Conservation (phyloP, 2,113 vertebrate genomes). For the Amblyopsis rosae region DNA sequence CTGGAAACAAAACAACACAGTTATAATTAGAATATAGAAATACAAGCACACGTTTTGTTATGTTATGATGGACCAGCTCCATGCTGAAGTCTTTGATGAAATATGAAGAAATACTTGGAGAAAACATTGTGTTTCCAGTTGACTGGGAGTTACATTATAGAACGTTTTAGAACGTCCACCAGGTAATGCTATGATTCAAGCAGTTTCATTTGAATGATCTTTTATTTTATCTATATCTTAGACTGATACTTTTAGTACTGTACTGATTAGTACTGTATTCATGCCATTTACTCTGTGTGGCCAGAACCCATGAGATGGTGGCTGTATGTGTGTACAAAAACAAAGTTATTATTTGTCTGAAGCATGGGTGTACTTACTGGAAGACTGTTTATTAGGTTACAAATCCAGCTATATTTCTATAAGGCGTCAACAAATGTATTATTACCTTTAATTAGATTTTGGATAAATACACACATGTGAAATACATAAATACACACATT, state of each 20-base stretch:
- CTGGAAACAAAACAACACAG: slow-evolving; percentile 71
- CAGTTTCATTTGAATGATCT: too few relatives aligned
- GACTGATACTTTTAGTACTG: too few relatives aligned
- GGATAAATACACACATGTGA: not conserved
- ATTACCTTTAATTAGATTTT: not conserved
- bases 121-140: not conserved
- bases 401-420: too few relatives aligned
- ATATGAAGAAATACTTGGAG: not conserved
- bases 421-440: not conserved
- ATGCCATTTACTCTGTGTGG: too few relatives aligned
- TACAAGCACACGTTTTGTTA: slow-evolving; percentile 66
- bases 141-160: not conserved
- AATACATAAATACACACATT: too few relatives aligned
- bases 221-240: too few relatives aligned
- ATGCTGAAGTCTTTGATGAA: slow-evolving; percentile 36
- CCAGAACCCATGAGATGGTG: too few relatives aligned
- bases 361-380: too few relatives aligned
- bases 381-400: not conserved
- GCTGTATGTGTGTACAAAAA: too few relatives aligned
- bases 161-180: not conserved
- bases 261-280: too few relatives aligned
- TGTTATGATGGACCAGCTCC: slow-evolving; percentile 55
- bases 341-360: too few relatives aligned
- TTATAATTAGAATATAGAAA: slow-evolving; percentile 68
- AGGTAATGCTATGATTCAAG: too few relatives aligned